phyloP scores from a whole-genome alignment of 2,888 invertebrate genomes.

The Gryllus longicercus region DNA sequence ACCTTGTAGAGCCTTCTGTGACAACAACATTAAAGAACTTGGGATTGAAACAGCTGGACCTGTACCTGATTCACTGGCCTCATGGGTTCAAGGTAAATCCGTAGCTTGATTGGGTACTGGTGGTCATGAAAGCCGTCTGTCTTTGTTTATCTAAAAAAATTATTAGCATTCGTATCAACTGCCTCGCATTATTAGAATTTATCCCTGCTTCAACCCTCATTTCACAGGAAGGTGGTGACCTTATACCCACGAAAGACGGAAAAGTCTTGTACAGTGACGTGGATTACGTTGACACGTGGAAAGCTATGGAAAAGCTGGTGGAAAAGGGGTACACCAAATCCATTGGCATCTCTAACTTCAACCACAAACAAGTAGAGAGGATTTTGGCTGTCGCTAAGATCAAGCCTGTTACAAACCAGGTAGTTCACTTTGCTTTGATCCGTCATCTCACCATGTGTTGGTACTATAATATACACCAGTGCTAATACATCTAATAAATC shows the following conservation, averaged over 20 bases:
- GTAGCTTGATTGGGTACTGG: too few relatives aligned
- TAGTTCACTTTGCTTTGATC: constrained; percentile 18
- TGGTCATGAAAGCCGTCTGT: too few relatives aligned
- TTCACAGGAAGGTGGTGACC: constrained; percentile 43
- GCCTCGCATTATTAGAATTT: too few relatives aligned
- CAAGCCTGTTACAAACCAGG: constrained; percentile 39
- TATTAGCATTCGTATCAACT: too few relatives aligned
- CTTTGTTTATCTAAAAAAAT: too few relatives aligned
- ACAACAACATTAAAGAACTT: constrained; percentile 47
- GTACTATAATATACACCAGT: too few relatives aligned
- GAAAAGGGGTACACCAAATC: constrained; percentile 47
- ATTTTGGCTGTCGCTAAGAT: constrained; percentile 46
- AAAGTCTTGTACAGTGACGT: constrained; percentile 44
- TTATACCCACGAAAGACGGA: constrained; percentile 44
- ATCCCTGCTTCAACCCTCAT: too few relatives aligned
- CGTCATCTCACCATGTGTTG: too few relatives aligned
- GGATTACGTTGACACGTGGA: constrained; percentile 45
- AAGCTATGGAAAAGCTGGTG: constrained; percentile 50
- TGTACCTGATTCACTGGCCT: constrained; percentile 56
- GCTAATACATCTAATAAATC: too few relatives aligned
- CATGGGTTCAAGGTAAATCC: constrained; percentile 47
- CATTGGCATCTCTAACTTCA: constrained; percentile 55
- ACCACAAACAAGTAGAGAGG: constrained; percentile 49
- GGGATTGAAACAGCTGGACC: constrained; percentile 50
- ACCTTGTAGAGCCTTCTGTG: constrained; percentile 47